Evolutionary conservation across 2,888 invertebrate species (phyloP).

Genomic region (Erebia aethiops): DNA sequence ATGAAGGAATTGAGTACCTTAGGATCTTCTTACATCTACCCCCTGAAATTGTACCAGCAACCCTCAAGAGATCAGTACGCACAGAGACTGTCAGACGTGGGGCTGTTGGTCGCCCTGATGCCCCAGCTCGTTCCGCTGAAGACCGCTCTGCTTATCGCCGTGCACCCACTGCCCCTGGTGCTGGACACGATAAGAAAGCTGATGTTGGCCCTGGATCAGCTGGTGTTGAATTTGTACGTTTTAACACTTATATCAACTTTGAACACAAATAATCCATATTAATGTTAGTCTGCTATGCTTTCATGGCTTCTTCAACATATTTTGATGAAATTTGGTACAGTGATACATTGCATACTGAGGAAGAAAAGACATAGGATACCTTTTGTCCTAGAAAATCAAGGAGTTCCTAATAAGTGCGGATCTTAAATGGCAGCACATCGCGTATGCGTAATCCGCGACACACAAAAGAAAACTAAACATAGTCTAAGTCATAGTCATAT

Average conservation of each 20-base stretch:
- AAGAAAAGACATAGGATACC: no score
- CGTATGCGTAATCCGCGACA: no score
- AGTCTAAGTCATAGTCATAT: no score
- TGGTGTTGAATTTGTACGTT: slow-evolving; percentile 92
- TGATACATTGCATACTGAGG: no score
- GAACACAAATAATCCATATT: no score
- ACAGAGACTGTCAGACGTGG: slow-evolving; percentile 93
- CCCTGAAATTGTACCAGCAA: slow-evolving; percentile 99
- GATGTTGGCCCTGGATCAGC: slow-evolving; percentile 98
- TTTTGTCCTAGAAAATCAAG: no score
- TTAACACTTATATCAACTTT: neutral
- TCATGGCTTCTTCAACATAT: no score
- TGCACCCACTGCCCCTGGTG: slow-evolving; percentile 84
- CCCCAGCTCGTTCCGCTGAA: slow-evolving; percentile 89
- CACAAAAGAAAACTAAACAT: no score
- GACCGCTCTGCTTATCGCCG: slow-evolving; percentile 93
- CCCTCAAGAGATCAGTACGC: slow-evolving; percentile 95
- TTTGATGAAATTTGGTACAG: no score
- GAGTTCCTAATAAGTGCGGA: no score
- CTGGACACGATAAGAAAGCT: slow-evolving; percentile 94
- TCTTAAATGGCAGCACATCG: no score
- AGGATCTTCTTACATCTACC: slow-evolving; percentile 98
- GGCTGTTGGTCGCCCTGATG: slow-evolving; percentile 85
- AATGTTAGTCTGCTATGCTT: no score
- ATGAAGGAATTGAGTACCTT: slow-evolving; percentile 98